Percentiles rank a stretch among this genome's conserved stretches.
Evolutionary conservation across 2,113 vertebrate species (phyloP).

Genomic region (Scartelaos histophorus): DNA sequence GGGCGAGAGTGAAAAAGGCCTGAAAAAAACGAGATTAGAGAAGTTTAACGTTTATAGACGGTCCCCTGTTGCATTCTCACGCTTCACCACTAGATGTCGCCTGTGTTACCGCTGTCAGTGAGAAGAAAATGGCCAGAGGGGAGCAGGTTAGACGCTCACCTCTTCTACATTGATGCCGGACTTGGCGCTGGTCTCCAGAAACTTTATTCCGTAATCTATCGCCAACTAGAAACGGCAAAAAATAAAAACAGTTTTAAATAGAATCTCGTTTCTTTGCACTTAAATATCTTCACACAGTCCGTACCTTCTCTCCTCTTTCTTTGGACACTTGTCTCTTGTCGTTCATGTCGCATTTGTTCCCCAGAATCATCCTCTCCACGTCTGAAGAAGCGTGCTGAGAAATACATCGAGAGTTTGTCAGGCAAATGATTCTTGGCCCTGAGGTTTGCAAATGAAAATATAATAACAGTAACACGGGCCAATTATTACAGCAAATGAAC

Average conservation of each 20-base stretch:
- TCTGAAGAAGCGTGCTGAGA: conserved; percentile 92
- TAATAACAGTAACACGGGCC: no score
- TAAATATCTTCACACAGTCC: neutral
- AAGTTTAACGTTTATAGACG: no score
- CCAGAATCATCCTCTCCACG: conserved; percentile 95
- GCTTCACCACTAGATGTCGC: no score
- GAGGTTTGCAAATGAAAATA: no score
- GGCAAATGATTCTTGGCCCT: no score
- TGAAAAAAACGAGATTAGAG: no score
- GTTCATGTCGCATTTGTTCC: conserved; percentile 98
- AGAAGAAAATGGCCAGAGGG: no score
- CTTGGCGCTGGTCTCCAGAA: conserved; percentile 96
- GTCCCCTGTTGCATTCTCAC: no score
- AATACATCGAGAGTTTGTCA: no score
- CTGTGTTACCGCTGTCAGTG: no score
- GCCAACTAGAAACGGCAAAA: conserved; percentile 81
- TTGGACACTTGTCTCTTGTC: conserved; percentile 95
- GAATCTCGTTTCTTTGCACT: neutral
- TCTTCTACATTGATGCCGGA: conserved; percentile 96
- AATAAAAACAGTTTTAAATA: neutral
- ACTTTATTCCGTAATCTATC: conserved; percentile 96
- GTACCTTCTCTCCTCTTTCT: conserved; percentile 93
- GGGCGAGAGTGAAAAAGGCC: conserved; percentile 91
- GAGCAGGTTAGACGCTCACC: conserved; percentile 70
- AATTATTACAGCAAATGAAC: neutral